Conservation (phyloP, 2,797 vertebrate genomes). For the Lagocephalus sceleratus region DNA sequence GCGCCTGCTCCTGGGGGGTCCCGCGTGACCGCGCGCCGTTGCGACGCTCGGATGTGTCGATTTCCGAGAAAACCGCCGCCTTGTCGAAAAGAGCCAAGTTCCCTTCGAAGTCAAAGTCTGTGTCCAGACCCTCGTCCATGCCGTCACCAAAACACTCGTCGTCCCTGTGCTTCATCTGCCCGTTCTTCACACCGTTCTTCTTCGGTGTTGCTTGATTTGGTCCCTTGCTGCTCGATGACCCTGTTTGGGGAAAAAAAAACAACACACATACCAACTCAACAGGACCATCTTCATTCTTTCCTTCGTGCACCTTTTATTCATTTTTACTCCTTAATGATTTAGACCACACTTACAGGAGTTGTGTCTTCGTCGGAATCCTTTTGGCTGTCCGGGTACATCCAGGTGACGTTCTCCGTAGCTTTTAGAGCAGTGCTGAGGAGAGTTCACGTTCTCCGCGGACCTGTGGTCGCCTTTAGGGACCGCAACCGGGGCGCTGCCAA, state of each 20-base stretch:
- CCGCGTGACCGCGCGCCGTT: conserved; percentile 86
- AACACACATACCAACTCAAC: conserved; percentile 4
- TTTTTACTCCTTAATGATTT: too few species aligned
- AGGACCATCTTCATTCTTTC: neutral
- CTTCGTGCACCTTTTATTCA: neutral
- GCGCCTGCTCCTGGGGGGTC: conserved; percentile 83
- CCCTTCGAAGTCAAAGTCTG: conserved; percentile 97
- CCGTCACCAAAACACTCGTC: conserved; percentile 96
- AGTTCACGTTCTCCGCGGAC: conserved; percentile 67
- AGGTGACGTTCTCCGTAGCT: conserved; percentile 88
- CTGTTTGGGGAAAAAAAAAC: conserved; percentile 60
- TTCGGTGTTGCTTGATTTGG: conserved; percentile 91
- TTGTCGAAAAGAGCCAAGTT: conserved; percentile 98
- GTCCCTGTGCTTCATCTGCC: conserved; percentile 90
- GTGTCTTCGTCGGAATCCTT: conserved; percentile 90
- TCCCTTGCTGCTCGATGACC: conserved; percentile 93
- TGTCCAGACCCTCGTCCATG: conserved; percentile 88
- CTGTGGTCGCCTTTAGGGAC: conserved; percentile 83
- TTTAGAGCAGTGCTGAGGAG: conserved; percentile 86
- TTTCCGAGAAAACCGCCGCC: conserved; percentile 94
- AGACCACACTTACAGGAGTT: conserved; percentile 89
- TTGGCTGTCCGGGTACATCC: conserved; percentile 82
- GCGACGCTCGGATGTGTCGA: conserved; percentile 87
- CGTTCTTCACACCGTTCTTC: conserved; percentile 92
- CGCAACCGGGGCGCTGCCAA: conserved; percentile 78